These are phyloP conservation scores for Dryobates pubescens DNA, from an alignment of 2,797 vertebrate species.

Conservation along the genomic window DNA sequence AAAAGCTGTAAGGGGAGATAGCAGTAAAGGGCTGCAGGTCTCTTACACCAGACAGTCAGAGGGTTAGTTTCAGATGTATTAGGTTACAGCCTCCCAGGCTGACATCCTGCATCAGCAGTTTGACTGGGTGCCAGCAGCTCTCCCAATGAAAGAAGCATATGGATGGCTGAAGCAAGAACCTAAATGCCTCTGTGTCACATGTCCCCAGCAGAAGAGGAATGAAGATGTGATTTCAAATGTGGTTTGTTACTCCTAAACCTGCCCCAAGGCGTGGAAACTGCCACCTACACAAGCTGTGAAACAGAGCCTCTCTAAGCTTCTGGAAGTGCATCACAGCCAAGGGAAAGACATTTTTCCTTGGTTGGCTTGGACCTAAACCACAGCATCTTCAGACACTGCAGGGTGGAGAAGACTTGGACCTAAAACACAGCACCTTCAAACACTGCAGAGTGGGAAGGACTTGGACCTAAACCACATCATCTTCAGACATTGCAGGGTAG, in stretches of 20 bases:
- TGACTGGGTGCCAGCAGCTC: slow-evolving; percentile 33
- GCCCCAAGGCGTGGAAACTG: background rate
- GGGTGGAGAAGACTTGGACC: background rate
- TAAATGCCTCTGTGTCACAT: slow-evolving; percentile 40
- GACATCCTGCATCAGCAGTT: slow-evolving; percentile 60
- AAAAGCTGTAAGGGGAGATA: slow-evolving; percentile 48
- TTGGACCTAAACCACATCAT: background rate
- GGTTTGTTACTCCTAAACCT: background rate
- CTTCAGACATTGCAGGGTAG: background rate
- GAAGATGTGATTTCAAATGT: background rate
- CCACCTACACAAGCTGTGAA: background rate
- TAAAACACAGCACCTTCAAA: too few relatives aligned
- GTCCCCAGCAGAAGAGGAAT: slow-evolving; percentile 43
- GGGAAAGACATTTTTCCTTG: background rate
- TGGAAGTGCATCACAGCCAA: background rate
- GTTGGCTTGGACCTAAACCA: background rate
- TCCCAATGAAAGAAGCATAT: background rate
- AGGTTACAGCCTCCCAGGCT: slow-evolving; percentile 65
- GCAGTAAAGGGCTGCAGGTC: slow-evolving; percentile 12
- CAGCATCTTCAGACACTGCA: background rate
- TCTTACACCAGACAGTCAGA: slow-evolving; percentile 42
- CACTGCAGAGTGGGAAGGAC: too few relatives aligned
- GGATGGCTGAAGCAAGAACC: slow-evolving; percentile 30
- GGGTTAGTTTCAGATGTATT: slow-evolving; percentile 69
- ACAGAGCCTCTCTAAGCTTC: background rate